Conservation (phyloP, 1,140 invertebrate genomes). For the Chironomus tepperi region DNA sequence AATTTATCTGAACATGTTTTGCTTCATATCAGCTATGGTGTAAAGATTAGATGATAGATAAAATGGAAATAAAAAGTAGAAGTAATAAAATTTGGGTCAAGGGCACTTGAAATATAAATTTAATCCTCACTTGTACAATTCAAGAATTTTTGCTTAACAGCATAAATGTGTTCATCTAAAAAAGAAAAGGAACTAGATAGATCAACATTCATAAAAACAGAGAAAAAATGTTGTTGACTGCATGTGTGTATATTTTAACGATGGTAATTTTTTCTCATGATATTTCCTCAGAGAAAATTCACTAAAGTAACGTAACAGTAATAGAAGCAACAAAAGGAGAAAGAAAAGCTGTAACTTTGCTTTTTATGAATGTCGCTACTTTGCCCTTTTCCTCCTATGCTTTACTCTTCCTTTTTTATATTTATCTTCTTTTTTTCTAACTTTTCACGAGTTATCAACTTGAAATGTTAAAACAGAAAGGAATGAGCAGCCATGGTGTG, state of each 20-base stretch:
- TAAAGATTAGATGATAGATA: slow-evolving; percentile 1
- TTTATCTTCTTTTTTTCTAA: background rate
- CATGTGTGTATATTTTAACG: background rate
- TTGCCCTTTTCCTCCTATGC: background rate
- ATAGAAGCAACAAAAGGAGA: background rate
- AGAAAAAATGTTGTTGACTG: background rate
- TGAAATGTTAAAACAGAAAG: background rate
- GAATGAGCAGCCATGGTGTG: no score
- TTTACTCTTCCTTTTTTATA: background rate
- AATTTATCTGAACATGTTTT: background rate
- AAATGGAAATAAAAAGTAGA: background rate
- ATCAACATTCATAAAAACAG: background rate
- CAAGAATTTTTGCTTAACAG: background rate
- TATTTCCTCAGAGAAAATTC: slow-evolving; percentile 3
- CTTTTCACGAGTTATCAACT: background rate
- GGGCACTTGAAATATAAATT: slow-evolving; percentile 1
- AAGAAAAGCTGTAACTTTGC: background rate
- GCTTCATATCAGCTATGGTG: no score
- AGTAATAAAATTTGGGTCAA: background rate
- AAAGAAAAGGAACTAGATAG: no score
- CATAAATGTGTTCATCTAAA: no score
- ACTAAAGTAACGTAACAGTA: background rate
- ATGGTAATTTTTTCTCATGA: background rate
- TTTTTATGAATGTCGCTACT: background rate
- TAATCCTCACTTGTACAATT: background rate